Conservation (phyloP, 2,797 vertebrate genomes). For the Discoglossus pictus region DNA sequence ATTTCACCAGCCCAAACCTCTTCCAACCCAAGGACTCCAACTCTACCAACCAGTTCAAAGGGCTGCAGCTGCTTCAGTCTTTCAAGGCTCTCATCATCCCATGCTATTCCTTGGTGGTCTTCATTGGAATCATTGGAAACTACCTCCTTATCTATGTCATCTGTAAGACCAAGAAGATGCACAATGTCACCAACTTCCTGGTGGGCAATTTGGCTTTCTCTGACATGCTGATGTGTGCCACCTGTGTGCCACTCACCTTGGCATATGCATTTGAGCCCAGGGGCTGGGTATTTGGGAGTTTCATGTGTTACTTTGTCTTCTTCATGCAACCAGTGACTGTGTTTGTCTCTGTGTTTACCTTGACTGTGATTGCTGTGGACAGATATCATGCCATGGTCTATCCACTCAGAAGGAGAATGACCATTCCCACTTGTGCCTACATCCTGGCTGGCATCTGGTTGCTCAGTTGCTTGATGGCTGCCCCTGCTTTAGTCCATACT, state of each 20-base stretch:
- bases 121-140: conserved; percentile 63
- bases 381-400: conserved; percentile 44
- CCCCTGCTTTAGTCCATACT: conserved; percentile 56
- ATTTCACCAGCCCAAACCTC: conserved; percentile 63
- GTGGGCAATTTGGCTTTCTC: conserved; percentile 68
- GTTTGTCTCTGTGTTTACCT: conserved; percentile 59
- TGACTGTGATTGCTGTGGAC: conserved; percentile 62
- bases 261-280: conserved; percentile 58
- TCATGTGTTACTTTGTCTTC: conserved; percentile 64
- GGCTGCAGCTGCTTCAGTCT: conserved; percentile 64
- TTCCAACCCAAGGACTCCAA: conserved; percentile 58
- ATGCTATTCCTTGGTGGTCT: conserved; percentile 63
- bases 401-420: conserved; percentile 58
- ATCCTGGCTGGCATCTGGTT: conserved; percentile 62
- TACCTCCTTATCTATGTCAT: conserved; percentile 64
- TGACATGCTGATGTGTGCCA: conserved; percentile 66
- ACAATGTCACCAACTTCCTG: conserved; percentile 66
- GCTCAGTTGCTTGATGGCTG: conserved; percentile 57
- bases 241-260: conserved; percentile 56
- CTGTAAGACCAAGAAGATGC: conserved; percentile 66
- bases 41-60: conserved; percentile 60
- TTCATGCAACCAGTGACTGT: conserved; percentile 59
- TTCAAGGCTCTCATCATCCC: conserved; percentile 65
- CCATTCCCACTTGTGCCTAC: conserved; percentile 61
- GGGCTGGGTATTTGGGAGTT: conserved; percentile 58